Evolutionary conservation across 2,113 vertebrate genomes (phyloP).

Genomic region (Peromyscus polionotus): DNA sequence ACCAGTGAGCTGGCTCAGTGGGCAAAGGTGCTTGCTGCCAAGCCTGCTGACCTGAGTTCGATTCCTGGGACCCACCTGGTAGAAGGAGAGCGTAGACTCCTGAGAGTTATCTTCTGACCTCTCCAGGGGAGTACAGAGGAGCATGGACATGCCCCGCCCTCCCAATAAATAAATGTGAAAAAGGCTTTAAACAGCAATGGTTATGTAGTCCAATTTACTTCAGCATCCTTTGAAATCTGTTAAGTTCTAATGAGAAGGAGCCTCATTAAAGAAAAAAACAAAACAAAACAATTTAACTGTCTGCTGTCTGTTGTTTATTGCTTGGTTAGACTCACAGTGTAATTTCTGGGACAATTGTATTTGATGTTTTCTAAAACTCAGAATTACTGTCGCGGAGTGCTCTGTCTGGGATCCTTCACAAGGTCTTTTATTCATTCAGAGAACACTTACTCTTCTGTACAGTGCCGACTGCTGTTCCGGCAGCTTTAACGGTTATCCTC

Average conservation of each 20-base stretch:
- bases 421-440: background rate
- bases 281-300: background rate
- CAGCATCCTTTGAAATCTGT: background rate
- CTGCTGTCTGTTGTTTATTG: background rate
- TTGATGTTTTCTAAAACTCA: background rate
- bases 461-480: background rate
- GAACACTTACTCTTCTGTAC: background rate
- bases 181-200: background rate
- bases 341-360: background rate
- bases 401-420: background rate
- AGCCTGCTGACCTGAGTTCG: background rate
- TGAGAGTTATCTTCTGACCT: background rate
- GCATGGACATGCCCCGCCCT: background rate
- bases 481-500: background rate
- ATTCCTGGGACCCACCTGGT: background rate
- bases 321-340: background rate
- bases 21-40: background rate
- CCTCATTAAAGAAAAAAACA: background rate
- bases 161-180: background rate
- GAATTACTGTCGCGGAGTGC: background rate
- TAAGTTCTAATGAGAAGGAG: background rate
- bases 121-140: background rate
- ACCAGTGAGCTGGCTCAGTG: background rate
- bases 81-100: too few species aligned
- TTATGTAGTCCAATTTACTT: background rate